These are phyloP conservation scores for Myioborus miniatus DNA, from an alignment of 2,797 vertebrate genomes.

Conservation along the genomic window DNA sequence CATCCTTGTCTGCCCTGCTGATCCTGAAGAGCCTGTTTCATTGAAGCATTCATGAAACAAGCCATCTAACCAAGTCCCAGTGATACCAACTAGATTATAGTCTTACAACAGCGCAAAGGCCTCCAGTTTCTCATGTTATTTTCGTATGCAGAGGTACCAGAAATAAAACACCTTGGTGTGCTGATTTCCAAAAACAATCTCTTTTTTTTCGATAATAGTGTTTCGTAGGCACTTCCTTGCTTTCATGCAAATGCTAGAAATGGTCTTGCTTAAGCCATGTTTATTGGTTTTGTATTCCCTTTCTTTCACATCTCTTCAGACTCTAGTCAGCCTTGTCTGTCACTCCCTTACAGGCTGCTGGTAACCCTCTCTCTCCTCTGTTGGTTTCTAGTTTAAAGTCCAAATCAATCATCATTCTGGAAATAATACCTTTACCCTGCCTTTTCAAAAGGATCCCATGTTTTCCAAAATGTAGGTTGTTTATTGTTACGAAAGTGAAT, in stretches of 20 bases:
- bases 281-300: background rate
- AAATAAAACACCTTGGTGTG: fast-evolving
- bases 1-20: background rate
- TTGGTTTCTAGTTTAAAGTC: background rate
- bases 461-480: background rate
- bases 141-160: background rate
- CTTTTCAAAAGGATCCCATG: background rate
- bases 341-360: background rate
- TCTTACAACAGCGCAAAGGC: too few relatives aligned
- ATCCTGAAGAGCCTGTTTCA: background rate
- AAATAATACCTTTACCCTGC: background rate
- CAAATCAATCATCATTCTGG: background rate
- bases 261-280: background rate
- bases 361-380: background rate
- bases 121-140: background rate
- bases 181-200: background rate
- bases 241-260: background rate
- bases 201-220: background rate
- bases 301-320: background rate
- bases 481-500: background rate
- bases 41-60: background rate
- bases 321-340: background rate
- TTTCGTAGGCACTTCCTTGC: background rate
- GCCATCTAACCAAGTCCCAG: background rate
- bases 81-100: background rate